Conservation (phyloP, 64 coral and sea anemone genomes). For the Montipora foliosa region DNA sequence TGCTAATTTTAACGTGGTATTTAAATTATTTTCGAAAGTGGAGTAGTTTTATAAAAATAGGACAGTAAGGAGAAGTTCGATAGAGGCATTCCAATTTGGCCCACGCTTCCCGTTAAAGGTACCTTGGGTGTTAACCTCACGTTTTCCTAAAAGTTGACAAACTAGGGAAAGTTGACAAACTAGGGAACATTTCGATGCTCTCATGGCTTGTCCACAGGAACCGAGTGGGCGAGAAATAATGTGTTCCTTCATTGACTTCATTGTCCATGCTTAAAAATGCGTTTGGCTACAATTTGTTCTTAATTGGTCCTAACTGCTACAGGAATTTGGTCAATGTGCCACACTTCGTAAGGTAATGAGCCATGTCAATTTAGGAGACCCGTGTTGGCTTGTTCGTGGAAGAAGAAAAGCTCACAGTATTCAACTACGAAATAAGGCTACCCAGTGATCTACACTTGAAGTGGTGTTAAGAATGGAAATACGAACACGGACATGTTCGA, state of each 20-base stretch:
- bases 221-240: neutral
- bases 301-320: conserved; percentile 27
- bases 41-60: neutral
- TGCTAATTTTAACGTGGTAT: neutral
- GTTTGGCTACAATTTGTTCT: neutral
- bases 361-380: too few relatives aligned
- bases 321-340: neutral
- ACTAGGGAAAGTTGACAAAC: too few relatives aligned
- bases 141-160: too few relatives aligned
- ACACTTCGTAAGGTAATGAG: neutral
- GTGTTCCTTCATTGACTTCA: neutral
- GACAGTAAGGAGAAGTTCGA: neutral
- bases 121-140: neutral
- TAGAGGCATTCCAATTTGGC: neutral
- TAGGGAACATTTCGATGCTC: neutral
- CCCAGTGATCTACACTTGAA: too few relatives aligned
- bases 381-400: neutral
- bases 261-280: neutral
- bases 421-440: neutral
- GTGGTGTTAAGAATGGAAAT: too few relatives aligned
- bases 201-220: neutral
- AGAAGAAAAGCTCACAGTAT: neutral
- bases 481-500: too few relatives aligned
- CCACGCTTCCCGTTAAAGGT: neutral
- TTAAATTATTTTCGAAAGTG: neutral